These are phyloP conservation scores for Clarias gariepinus DNA, from an alignment of 2,113 vertebrate species.

Conservation along the genomic window DNA sequence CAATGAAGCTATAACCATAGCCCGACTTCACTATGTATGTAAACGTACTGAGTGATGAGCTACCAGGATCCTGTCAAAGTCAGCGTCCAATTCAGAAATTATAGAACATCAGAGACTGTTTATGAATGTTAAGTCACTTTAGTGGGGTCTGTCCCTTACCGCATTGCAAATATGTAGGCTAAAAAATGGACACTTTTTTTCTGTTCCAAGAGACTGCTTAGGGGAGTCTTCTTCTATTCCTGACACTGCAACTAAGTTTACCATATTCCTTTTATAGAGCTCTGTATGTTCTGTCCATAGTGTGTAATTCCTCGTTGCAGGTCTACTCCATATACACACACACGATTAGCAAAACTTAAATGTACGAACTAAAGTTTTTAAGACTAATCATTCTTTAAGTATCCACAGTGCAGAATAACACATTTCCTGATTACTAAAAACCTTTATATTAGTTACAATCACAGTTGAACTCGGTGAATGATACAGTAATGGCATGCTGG, in stretches of 20 bases:
- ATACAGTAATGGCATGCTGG: background rate
- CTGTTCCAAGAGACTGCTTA: background rate
- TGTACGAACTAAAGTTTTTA: background rate
- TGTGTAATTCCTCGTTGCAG: background rate
- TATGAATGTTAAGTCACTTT: background rate
- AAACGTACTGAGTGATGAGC: background rate
- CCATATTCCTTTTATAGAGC: background rate
- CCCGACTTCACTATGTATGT: no score
- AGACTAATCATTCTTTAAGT: background rate
- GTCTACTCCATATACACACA: background rate
- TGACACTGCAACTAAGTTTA: background rate
- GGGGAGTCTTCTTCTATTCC: background rate
- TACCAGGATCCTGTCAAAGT: background rate
- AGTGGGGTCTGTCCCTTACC: background rate
- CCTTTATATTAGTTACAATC: background rate
- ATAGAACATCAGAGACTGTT: background rate
- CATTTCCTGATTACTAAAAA: background rate
- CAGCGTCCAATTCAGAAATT: background rate
- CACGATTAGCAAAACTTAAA: background rate
- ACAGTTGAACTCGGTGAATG: background rate
- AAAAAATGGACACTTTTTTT: background rate
- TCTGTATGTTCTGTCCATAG: background rate
- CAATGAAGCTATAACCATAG: no score
- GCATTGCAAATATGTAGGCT: background rate
- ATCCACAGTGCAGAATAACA: background rate